Evolutionary conservation across 2,888 invertebrate species (phyloP), one percentile per base, ranked within the genome.

Genomic region (Microplitis deprimator): DNA sequence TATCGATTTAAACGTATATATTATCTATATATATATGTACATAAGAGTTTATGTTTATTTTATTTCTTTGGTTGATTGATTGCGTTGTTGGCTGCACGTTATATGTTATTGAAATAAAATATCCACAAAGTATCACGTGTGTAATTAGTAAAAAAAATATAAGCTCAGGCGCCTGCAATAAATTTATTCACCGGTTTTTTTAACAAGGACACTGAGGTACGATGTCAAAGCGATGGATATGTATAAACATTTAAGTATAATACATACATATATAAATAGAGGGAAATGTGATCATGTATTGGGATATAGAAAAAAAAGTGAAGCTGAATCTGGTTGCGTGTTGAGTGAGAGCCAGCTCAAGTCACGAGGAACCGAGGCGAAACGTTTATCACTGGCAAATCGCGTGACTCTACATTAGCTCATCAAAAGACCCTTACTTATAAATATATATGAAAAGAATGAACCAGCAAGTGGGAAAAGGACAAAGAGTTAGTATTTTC

Each of bases 361-460:
- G 75, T 73, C 73, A 72, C 74, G 77, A 74, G 40, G 77, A 78
- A 71, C 78, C 74, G 68, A 71, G 75, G 81, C 73, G 80, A 81
- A 82, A 80, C 78, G 81, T 81, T 81, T 77, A 81, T 81, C 79
- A 77, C 79, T 77, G 77, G 29, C 68, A 40, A 79, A 82, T 82
- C 82, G 82, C 82, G 82, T 82, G 82, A 82, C 81, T 81, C 50
- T 62, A 70, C 77, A 76, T 79, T 79, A 79, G 77, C 79, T 72
- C 74, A 79, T 73, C 75, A 69, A 77, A 73, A 70, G 70, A 75
- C 78, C 72, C 78, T 76, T 65, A 61, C 73, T 64, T 68, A 70
- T 73, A 68, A 73, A 68, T 73, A 76, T 72, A 76, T 64, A 68
- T 72, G 68, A 61, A 41, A 62, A 17, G 62, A 10, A 40, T 10